These are phyloP conservation scores for Leptonema lineaticorne DNA, from an alignment of 1,140 invertebrate species.

Conservation along the genomic window DNA sequence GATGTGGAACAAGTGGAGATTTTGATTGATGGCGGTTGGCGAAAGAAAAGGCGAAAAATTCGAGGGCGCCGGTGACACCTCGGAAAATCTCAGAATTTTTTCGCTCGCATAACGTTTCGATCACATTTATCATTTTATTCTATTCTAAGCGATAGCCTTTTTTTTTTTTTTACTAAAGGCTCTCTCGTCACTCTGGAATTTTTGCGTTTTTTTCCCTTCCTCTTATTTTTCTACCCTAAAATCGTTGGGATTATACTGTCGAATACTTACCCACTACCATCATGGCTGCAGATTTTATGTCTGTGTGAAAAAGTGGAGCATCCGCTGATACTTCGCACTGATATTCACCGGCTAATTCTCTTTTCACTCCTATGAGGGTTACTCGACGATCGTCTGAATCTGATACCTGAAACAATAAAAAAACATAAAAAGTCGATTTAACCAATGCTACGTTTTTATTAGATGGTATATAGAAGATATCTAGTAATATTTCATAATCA, in stretches of 20 bases:
- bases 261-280: conserved; percentile 68
- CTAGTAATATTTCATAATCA: too few relatives aligned
- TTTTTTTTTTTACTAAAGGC: neutral
- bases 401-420: conserved; percentile 47
- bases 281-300: conserved; percentile 62
- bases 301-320: conserved; percentile 69
- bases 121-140: neutral
- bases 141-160: neutral
- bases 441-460: too few relatives aligned
- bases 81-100: conserved; percentile 6
- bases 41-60: neutral
- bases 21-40: conserved; percentile 19
- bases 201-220: neutral
- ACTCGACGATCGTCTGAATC: conserved; percentile 64
- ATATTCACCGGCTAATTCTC: conserved; percentile 66
- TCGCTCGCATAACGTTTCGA: neutral
- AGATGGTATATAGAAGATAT: too few relatives aligned
- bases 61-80: neutral
- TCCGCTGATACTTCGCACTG: conserved; percentile 77
- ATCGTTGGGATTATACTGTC: neutral
- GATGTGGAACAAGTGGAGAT: too few relatives aligned
- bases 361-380: conserved; percentile 68
- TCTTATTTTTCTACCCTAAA: neutral
- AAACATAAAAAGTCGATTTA: too few relatives aligned
- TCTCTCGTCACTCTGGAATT: too few relatives aligned